Evolutionary conservation across 1,140 invertebrate species (phyloP).

Genomic region (Caerostris extrusa): DNA sequence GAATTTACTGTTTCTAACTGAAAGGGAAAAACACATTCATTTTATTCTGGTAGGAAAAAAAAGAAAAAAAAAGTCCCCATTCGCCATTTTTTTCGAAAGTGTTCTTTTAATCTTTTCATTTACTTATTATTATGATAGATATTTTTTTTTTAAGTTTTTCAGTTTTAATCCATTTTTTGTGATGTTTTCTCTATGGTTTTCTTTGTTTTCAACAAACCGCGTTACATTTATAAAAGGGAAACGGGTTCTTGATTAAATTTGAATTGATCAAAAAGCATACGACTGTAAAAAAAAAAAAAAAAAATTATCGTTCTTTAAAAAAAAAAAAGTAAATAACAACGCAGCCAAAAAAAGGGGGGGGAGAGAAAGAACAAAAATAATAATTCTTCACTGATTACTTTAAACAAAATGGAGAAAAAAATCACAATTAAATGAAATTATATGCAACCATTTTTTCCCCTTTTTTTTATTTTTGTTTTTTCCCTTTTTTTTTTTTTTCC

Average conservation of each 20-base stretch:
- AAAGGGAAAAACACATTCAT: neutral
- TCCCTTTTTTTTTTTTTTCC: neutral
- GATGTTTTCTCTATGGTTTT: neutral
- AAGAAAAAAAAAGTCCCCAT: too few relatives aligned
- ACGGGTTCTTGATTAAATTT: conserved; percentile 56
- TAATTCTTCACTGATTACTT: neutral
- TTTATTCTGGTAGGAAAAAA: neutral
- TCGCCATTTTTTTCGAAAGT: neutral
- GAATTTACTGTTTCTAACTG: conserved; percentile 25
- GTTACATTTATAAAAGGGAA: neutral
- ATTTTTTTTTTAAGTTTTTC: neutral
- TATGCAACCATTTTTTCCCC: neutral
- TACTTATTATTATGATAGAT: conserved; percentile 21
- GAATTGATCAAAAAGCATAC: conserved; percentile 22
- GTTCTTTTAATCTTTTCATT: conserved; percentile 37
- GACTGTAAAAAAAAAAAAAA: neutral
- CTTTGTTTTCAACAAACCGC: neutral
- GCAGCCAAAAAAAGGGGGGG: neutral
- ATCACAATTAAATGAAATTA: conserved; percentile 52
- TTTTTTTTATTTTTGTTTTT: neutral
- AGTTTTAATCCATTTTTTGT: neutral
- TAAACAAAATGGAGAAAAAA: conserved; percentile 38
- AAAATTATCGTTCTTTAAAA: neutral
- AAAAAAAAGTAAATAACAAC: neutral
- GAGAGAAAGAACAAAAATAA: neutral